Percentiles rank a stretch among this genome's conserved stretches.
phyloP scores from a whole-genome alignment of 2,113 vertebrate genomes.

The Glaucidium brasilianum region DNA sequence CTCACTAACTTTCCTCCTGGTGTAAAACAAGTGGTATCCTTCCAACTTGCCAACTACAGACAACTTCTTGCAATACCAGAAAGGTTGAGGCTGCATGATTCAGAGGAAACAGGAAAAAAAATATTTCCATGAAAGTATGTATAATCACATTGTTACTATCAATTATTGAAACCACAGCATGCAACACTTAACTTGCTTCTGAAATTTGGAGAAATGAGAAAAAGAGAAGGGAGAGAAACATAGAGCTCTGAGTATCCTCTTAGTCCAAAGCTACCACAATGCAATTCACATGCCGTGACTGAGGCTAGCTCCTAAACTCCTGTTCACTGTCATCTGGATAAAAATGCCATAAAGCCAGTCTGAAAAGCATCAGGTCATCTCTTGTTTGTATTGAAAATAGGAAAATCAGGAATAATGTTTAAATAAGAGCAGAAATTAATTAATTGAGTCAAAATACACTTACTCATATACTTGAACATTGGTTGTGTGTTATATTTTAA shows the following conservation, averaged over 20 bases:
- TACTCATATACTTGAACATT: neutral
- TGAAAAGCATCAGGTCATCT: neutral
- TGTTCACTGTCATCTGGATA: neutral
- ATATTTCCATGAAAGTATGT: neutral
- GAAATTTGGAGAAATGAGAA: neutral
- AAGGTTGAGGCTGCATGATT: neutral
- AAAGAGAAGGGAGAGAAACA: neutral
- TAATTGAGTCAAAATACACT: neutral
- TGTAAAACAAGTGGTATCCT: constrained; percentile 43
- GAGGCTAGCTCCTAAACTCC: neutral
- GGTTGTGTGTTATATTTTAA: neutral
- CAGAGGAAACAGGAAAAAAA: neutral
- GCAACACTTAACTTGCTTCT: neutral
- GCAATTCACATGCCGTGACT: neutral
- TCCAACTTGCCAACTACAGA: neutral
- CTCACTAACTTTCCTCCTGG: neutral
- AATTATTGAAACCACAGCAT: neutral
- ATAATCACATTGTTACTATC: neutral
- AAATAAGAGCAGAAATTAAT: neutral
- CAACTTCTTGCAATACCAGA: neutral
- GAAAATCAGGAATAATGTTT: neutral
- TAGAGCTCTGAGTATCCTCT: neutral
- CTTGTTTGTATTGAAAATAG: neutral
- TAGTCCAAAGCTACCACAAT: neutral
- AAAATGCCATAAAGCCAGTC: neutral